Evolutionary conservation across 2,113 vertebrate species (phyloP).

Genomic region (Sminthopsis crassicaudata): DNA sequence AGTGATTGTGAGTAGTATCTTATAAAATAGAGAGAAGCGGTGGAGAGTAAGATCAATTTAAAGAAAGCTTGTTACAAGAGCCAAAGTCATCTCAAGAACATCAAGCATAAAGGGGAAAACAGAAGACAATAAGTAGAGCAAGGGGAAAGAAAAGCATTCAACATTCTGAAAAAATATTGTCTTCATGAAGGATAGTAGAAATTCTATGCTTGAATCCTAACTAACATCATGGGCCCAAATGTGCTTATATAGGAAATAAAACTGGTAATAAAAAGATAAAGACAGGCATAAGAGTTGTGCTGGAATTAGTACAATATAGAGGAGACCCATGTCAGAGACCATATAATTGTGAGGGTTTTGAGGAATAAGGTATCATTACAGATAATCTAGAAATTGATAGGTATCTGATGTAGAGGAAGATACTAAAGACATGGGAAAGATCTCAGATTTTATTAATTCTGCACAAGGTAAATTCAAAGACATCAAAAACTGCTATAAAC

Average conservation of each 20-base stretch:
- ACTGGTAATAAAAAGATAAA: background rate
- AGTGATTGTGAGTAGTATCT: background rate
- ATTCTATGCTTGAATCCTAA: background rate
- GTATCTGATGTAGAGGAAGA: background rate
- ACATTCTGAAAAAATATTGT: background rate
- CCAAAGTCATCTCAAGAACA: background rate
- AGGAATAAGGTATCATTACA: background rate
- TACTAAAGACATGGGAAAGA: background rate
- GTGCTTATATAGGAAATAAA: background rate
- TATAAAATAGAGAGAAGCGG: background rate
- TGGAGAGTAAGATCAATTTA: background rate
- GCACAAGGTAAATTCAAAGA: background rate
- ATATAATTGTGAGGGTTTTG: background rate
- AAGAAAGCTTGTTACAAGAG: background rate
- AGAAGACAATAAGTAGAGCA: background rate
- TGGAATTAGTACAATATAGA: background rate
- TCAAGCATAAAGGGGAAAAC: background rate
- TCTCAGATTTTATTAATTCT: background rate
- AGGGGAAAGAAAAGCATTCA: background rate
- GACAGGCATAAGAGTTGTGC: background rate
- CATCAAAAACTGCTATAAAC: background rate
- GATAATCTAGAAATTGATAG: background rate
- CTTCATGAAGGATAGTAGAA: background rate
- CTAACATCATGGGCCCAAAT: background rate
- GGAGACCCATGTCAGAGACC: background rate